These are phyloP conservation scores for Acleris cristana DNA, from an alignment of 2,888 invertebrate species.

Conservation along the genomic window DNA sequence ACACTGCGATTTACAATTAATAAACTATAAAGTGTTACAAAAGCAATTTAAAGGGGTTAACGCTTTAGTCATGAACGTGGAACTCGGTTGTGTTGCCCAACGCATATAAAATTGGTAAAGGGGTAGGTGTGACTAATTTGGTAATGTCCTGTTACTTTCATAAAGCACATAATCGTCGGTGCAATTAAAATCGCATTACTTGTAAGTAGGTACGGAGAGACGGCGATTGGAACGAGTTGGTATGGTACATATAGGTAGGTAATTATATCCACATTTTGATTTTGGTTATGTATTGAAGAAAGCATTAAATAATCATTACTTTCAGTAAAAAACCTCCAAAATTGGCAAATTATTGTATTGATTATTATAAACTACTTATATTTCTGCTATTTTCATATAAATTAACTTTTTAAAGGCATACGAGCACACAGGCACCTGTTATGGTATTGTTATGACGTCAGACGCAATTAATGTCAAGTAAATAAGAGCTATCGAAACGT, in stretches of 20 bases:
- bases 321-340: background rate
- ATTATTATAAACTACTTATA: no score
- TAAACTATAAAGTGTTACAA: background rate
- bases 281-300: background rate
- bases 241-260: background rate
- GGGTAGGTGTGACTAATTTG: slow-evolving; percentile 44
- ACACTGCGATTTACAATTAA: background rate
- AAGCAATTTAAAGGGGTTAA: slow-evolving; percentile 21
- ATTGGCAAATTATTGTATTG: no score
- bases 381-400: no score
- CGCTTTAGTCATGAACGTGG: slow-evolving; percentile 18
- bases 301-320: background rate
- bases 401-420: no score
- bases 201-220: slow-evolving; percentile 10
- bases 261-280: background rate
- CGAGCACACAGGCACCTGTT: no score
- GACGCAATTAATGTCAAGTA: no score
- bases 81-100: slow-evolving; percentile 1
- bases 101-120: slow-evolving; percentile 27
- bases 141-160: slow-evolving; percentile 45
- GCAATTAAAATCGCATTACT: slow-evolving; percentile 61
- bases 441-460: no score
- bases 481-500: no score
- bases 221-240: slow-evolving; percentile 1
- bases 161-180: slow-evolving; percentile 52